Conservation (phyloP, 1,140 invertebrate species). For the Streblospio benedicti region DNA sequence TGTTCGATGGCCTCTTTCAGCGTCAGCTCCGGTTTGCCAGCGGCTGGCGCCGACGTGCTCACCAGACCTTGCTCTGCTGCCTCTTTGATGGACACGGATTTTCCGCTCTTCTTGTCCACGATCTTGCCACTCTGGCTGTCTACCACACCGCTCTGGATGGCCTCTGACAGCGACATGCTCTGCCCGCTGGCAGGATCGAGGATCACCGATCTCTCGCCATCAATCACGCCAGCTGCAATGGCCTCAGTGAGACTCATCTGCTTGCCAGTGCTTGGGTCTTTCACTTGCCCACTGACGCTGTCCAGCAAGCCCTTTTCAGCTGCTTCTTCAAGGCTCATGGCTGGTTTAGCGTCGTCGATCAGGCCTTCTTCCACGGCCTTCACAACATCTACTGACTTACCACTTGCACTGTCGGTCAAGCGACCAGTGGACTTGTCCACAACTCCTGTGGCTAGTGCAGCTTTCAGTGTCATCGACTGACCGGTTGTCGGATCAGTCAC, state of each 20-base stretch:
- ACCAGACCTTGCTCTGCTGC: slow-evolving; percentile 18
- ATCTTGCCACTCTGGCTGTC: slow-evolving; percentile 63
- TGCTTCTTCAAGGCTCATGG: slow-evolving; percentile 22
- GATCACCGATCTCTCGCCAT: slow-evolving; percentile 55
- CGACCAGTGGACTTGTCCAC: background rate
- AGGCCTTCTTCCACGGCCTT: no score
- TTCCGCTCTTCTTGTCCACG: slow-evolving; percentile 60
- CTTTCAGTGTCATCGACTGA: slow-evolving; percentile 51
- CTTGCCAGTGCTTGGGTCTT: slow-evolving; percentile 17
- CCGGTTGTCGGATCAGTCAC: slow-evolving; percentile 62
- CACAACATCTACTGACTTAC: slow-evolving; percentile 72
- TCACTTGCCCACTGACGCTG: slow-evolving; percentile 1
- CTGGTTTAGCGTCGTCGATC: slow-evolving; percentile 60
- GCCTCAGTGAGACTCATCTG: slow-evolving; percentile 33
- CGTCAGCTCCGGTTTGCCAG: slow-evolving; percentile 53
- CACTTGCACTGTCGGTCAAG: no score
- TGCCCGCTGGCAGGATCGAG: slow-evolving; percentile 40
- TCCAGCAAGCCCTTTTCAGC: slow-evolving; percentile 31
- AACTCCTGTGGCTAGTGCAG: background rate
- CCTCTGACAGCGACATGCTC: slow-evolving; percentile 49
- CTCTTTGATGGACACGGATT: slow-evolving; percentile 58
- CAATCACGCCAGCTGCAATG: slow-evolving; percentile 32
- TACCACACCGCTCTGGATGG: slow-evolving; percentile 64
- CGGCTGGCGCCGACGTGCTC: slow-evolving; percentile 52
- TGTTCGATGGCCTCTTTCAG: slow-evolving; percentile 67